Conservation (phyloP, 2,888 invertebrate species). For the Mechanitis messenoides region DNA sequence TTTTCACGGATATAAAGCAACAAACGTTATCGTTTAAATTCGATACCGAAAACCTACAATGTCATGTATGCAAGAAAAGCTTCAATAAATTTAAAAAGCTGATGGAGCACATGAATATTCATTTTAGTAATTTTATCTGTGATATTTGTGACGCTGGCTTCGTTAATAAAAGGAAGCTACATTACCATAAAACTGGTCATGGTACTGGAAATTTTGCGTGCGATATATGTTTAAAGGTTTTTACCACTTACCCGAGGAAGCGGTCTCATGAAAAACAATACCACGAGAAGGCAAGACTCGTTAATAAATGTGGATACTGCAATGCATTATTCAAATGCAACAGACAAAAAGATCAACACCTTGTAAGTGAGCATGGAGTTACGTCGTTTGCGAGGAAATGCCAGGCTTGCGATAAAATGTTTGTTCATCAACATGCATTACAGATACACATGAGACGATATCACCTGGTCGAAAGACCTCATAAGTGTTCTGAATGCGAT, state of each 20-base stretch:
- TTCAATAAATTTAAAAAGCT: conserved; percentile 62
- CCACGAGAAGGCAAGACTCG: conserved; percentile 25
- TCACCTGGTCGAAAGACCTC: conserved; percentile 47
- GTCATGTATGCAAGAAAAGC: conserved; percentile 55
- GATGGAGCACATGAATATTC: conserved; percentile 65
- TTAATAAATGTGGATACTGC: conserved; percentile 47
- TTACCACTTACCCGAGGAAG: conserved; percentile 31
- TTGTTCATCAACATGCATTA: conserved; percentile 39
- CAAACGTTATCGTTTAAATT: conserved; percentile 55
- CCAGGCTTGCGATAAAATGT: conserved; percentile 45
- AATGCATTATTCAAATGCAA: conserved; percentile 48
- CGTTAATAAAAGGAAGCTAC: conserved; percentile 42
- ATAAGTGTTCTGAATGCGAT: conserved; percentile 47
- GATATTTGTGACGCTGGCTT: conserved; percentile 64
- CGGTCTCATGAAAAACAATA: conserved; percentile 30
- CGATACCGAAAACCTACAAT: conserved; percentile 43
- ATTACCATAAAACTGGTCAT: conserved; percentile 35
- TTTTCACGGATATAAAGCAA: conserved; percentile 43
- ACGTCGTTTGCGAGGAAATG: conserved; percentile 37
- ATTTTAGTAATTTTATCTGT: conserved; percentile 64
- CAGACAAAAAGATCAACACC: conserved; percentile 33
- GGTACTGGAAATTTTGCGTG: conserved; percentile 44
- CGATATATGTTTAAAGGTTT: conserved; percentile 42
- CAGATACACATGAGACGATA: conserved; percentile 46
- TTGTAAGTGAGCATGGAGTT: conserved; percentile 31